A percentile compares a stretch with the other conserved stretches of the same genome.
These are phyloP conservation scores for Macaria liturata DNA, from an alignment of 2,888 invertebrate species.

Conservation along the genomic window DNA sequence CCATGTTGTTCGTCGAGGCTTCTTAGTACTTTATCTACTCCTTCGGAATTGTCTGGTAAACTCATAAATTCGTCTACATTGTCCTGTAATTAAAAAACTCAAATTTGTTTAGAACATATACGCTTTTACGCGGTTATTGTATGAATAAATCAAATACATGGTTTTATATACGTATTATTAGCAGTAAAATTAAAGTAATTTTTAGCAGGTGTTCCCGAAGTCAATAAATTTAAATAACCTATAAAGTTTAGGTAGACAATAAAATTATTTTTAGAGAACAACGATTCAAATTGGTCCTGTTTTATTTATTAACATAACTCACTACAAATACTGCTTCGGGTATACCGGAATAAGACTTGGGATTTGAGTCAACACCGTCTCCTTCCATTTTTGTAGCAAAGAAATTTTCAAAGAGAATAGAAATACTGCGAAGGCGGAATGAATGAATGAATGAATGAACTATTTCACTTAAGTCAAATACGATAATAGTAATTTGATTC, in stretches of 20 bases:
- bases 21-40: slow-evolving; percentile 93
- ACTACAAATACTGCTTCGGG: slow-evolving; percentile 95
- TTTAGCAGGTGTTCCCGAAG: slow-evolving; percentile 18
- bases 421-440: too few relatives aligned
- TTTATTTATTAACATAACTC: slow-evolving; percentile 59
- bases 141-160: too few relatives aligned
- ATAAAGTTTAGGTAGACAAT: slow-evolving; percentile 8
- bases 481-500: too few relatives aligned
- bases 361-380: slow-evolving; percentile 60
- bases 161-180: too few relatives aligned
- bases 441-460: too few relatives aligned
- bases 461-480: too few relatives aligned
- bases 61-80: slow-evolving; percentile 98
- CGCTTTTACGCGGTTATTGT: too few relatives aligned
- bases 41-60: slow-evolving; percentile 90
- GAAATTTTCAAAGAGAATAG: too few relatives aligned
- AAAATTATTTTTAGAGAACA: background rate
- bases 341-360: slow-evolving; percentile 91
- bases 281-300: background rate
- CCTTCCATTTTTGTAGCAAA: slow-evolving; percentile 65
- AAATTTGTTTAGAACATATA: too few relatives aligned
- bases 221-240: slow-evolving; percentile 19
- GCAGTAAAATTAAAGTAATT: slow-evolving; percentile 2
- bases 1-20: slow-evolving; percentile 96
- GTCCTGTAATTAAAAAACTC: slow-evolving; percentile 83